A percentile compares a stretch with the other conserved stretches of the same genome.
Evolutionary conservation across 2,113 vertebrate genomes (phyloP).

Genomic region (Trachemys scripta): DNA sequence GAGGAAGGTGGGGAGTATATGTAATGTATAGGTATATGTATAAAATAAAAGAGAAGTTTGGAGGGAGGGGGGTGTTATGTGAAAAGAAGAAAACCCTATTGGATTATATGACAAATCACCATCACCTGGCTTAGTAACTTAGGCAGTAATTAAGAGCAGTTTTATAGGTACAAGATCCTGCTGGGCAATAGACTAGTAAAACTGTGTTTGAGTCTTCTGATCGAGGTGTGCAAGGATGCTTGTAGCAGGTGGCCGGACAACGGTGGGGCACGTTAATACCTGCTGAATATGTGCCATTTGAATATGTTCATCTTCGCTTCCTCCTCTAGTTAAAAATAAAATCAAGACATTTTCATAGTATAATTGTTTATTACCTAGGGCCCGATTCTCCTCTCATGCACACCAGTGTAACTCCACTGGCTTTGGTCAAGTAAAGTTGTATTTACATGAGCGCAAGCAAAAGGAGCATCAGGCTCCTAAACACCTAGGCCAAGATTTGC

Average conservation of each 20-base stretch:
- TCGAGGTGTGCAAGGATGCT: background rate
- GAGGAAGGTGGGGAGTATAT: too few relatives aligned
- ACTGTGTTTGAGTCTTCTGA: slow-evolving; percentile 19
- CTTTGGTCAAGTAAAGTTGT: background rate
- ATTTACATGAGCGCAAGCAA: background rate
- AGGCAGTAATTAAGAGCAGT: slow-evolving; percentile 61
- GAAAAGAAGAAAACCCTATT: background rate
- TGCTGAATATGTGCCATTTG: background rate
- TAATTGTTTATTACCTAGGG: rapidly evolving
- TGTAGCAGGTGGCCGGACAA: background rate
- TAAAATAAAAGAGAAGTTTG: background rate
- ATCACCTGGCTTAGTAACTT: slow-evolving; percentile 37
- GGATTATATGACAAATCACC: slow-evolving; percentile 8
- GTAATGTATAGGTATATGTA: background rate
- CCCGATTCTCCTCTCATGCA: rapidly evolving
- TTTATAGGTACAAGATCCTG: slow-evolving; percentile 54
- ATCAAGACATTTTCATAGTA: background rate
- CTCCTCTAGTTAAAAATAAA: rapidly evolving
- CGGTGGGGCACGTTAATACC: background rate
- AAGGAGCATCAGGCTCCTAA: background rate
- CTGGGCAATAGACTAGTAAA: slow-evolving; percentile 62
- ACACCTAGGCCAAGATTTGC: background rate
- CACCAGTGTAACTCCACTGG: rapidly evolving
- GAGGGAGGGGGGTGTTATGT: background rate
- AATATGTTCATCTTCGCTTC: background rate